These are phyloP conservation scores for Corythoichthys haematopterus DNA, from an alignment of 2,113 vertebrate species.

Conservation along the genomic window DNA sequence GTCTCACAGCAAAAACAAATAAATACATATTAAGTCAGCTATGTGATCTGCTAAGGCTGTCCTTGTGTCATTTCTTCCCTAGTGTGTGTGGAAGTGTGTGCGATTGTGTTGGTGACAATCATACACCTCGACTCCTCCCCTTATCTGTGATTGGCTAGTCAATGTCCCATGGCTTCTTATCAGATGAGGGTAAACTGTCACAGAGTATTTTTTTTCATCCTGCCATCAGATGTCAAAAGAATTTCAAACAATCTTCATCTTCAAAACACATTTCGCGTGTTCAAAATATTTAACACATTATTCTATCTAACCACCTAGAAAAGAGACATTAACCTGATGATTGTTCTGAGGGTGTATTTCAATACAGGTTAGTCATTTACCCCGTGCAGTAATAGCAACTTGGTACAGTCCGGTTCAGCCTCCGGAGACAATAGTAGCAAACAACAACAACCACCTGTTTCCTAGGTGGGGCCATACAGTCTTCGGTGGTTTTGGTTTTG, in stretches of 20 bases:
- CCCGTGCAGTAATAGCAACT: constrained; percentile 26
- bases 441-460: constrained; percentile 57
- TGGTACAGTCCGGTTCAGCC: constrained; percentile 65
- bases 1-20: background rate
- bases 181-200: constrained; percentile 6
- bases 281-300: constrained; percentile 34
- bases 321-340: background rate
- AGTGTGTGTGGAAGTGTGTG: constrained; percentile 9
- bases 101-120: constrained; percentile 4
- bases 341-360: background rate
- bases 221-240: background rate
- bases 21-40: constrained; percentile 3
- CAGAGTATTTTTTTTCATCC: background rate
- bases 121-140: constrained; percentile 41
- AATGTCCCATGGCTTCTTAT: constrained; percentile 31
- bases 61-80: constrained; percentile 37
- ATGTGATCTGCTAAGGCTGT: constrained; percentile 16
- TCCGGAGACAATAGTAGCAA: constrained; percentile 57
- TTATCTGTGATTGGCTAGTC: constrained; percentile 35
- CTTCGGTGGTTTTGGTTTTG: constrained; percentile 41
- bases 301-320: constrained; percentile 26
- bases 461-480: constrained; percentile 52
- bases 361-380: background rate
- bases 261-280: background rate
- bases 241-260: background rate